phyloP scores from a whole-genome alignment of 2,113 vertebrate genomes.

The Oreocharis arfaki region DNA sequence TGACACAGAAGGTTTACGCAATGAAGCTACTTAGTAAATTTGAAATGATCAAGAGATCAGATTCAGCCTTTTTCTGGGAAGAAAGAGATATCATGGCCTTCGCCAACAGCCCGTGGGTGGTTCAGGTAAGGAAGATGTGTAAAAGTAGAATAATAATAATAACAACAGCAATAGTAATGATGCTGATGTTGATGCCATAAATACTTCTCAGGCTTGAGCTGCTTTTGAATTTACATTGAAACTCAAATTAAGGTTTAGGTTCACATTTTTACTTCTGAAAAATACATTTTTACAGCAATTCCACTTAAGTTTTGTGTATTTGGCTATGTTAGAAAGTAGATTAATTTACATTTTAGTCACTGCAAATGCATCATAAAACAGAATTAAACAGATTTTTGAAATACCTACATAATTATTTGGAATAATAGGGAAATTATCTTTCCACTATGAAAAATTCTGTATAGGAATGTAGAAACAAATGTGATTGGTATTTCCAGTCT shows the following conservation, averaged over 20 bases:
- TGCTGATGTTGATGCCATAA: not conserved
- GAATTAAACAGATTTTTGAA: not conserved
- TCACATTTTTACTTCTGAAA: not conserved
- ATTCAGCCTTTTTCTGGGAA: constrained; percentile 99
- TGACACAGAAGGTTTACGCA: constrained; percentile 94
- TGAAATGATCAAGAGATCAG: constrained; percentile 99
- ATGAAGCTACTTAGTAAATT: constrained; percentile 99
- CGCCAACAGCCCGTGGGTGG: constrained; percentile 95
- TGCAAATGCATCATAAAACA: not conserved
- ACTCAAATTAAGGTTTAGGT: not conserved
- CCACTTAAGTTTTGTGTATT: not conserved
- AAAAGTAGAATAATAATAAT: not conserved
- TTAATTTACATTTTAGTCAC: not conserved
- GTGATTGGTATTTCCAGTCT: not conserved
- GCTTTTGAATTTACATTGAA: not conserved
- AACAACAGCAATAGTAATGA: not conserved
- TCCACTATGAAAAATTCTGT: not conserved
- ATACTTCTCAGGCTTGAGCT: not conserved
- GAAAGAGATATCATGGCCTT: constrained; percentile 99
- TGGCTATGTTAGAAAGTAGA: not conserved
- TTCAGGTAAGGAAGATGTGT: constrained; percentile 82
- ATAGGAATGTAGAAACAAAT: not conserved
- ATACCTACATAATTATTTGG: not conserved
- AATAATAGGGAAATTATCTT: not conserved
- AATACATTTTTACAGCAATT: not conserved